A percentile compares a stretch with the other conserved stretches of the same genome.
These are phyloP conservation scores for Microplitis manilae DNA, from an alignment of 2,888 invertebrate species.

Conservation along the genomic window DNA sequence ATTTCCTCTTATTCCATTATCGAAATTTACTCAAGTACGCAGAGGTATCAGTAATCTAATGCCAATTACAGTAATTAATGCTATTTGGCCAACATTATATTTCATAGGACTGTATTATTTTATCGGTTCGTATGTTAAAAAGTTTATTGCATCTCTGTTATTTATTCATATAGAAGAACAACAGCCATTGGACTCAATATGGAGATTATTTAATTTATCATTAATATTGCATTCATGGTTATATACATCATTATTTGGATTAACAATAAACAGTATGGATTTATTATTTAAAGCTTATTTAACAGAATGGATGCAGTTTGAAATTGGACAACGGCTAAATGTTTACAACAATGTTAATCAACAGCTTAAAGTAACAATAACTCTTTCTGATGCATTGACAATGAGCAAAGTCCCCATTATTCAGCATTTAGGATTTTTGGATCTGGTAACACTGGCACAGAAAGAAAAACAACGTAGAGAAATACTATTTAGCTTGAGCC, in stretches of 20 bases:
- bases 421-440: slow-evolving; percentile 84
- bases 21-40: slow-evolving; percentile 80
- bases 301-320: slow-evolving; percentile 80
- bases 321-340: slow-evolving; percentile 72
- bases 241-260: slow-evolving; percentile 79
- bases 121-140: slow-evolving; percentile 75
- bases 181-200: slow-evolving; percentile 73
- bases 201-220: slow-evolving; percentile 72
- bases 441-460: slow-evolving; percentile 79
- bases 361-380: slow-evolving; percentile 65
- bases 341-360: slow-evolving; percentile 55
- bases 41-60: slow-evolving; percentile 75
- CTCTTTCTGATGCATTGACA: slow-evolving; percentile 77
- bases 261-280: slow-evolving; percentile 81
- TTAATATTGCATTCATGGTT: slow-evolving; percentile 80
- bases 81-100: slow-evolving; percentile 77
- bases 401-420: slow-evolving; percentile 78
- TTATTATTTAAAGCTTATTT: slow-evolving; percentile 81
- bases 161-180: slow-evolving; percentile 73
- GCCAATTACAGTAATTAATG: slow-evolving; percentile 75
- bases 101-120: slow-evolving; percentile 78
- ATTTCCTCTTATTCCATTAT: slow-evolving; percentile 82
- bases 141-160: slow-evolving; percentile 74
- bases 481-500: slow-evolving; percentile 81
- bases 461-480: slow-evolving; percentile 77